Percentiles rank a stretch among this genome's conserved stretches.
Conservation (phyloP, 37 sponge, comb jelly and placozoan genomes). For the Ephydatia muelleri region DNA sequence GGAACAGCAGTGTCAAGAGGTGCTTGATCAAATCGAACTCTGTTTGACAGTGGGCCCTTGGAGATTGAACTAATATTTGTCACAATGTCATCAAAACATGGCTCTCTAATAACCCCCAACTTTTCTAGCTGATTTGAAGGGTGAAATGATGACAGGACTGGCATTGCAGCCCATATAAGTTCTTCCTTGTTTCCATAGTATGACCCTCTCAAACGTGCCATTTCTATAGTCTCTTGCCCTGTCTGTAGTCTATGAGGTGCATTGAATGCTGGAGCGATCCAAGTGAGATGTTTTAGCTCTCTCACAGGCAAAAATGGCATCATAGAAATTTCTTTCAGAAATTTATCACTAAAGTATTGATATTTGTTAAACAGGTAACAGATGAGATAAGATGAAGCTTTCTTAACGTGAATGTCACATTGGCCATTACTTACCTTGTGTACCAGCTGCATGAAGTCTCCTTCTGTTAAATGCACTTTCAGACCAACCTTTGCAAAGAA, state of each 20-base stretch:
- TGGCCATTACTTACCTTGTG: not conserved
- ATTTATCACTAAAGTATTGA: not conserved
- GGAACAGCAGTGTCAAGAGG: not conserved
- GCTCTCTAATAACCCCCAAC: not conserved
- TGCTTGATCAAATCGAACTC: slow-evolving; percentile 24
- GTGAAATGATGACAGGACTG: slow-evolving; percentile 21
- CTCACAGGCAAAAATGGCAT: slow-evolving; percentile 42
- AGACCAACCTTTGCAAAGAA: slow-evolving; percentile 42
- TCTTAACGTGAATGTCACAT: not conserved
- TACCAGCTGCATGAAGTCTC: slow-evolving; percentile 32
- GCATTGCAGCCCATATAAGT: slow-evolving; percentile 59
- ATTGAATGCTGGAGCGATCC: slow-evolving; percentile 29
- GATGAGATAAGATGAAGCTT: not conserved
- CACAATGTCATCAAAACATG: slow-evolving; percentile 26
- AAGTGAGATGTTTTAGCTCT: slow-evolving; percentile 3
- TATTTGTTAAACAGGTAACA: not conserved
- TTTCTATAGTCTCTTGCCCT: not conserved
- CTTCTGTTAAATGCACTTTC: not conserved
- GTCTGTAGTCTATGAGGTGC: not conserved
- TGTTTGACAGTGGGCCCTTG: slow-evolving; percentile 13
- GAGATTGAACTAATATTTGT: slow-evolving; percentile 37
- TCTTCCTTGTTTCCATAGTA: not conserved
- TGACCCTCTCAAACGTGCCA: not conserved
- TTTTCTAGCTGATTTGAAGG: not conserved
- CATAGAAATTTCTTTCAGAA: slow-evolving; percentile 8